Percentiles rank a stretch among this genome's conserved stretches.
These are phyloP conservation scores for Silurus meridionalis DNA, from an alignment of 2,113 vertebrate genomes.

Conservation along the genomic window DNA sequence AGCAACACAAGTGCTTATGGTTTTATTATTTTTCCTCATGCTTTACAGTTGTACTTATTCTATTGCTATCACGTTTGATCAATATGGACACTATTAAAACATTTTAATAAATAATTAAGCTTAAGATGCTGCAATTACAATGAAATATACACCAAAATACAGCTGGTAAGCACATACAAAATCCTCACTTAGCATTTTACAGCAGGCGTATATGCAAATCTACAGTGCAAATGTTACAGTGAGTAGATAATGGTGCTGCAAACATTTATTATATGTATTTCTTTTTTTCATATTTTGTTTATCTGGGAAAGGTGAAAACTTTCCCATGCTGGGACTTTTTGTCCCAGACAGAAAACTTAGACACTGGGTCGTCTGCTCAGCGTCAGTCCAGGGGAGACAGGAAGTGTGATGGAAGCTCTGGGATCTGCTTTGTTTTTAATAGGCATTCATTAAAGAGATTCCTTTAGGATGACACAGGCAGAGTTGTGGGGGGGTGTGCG, in stretches of 20 bases:
- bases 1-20: slow-evolving; percentile 51
- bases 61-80: background rate
- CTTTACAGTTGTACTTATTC: background rate
- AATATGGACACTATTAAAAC: slow-evolving; percentile 11
- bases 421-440: slow-evolving; percentile 69
- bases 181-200: slow-evolving; percentile 5
- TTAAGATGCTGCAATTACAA: background rate
- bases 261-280: slow-evolving; percentile 1
- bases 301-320: slow-evolving; percentile 20
- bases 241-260: slow-evolving; percentile 50
- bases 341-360: slow-evolving; percentile 61
- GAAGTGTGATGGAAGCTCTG: slow-evolving; percentile 71
- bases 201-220: background rate
- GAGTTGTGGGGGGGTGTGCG: slow-evolving; percentile 36
- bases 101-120: background rate
- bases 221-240: slow-evolving; percentile 23
- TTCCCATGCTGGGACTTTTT: slow-evolving; percentile 45
- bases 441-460: slow-evolving; percentile 77
- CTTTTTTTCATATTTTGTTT: background rate
- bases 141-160: background rate
- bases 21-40: slow-evolving; percentile 18
- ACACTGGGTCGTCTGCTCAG: slow-evolving; percentile 64
- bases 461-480: slow-evolving; percentile 77
- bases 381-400: slow-evolving; percentile 66
- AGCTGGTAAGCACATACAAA: slow-evolving; percentile 8